Conservation (phyloP, 2,113 vertebrate species). For the Uropsilus gracilis region DNA sequence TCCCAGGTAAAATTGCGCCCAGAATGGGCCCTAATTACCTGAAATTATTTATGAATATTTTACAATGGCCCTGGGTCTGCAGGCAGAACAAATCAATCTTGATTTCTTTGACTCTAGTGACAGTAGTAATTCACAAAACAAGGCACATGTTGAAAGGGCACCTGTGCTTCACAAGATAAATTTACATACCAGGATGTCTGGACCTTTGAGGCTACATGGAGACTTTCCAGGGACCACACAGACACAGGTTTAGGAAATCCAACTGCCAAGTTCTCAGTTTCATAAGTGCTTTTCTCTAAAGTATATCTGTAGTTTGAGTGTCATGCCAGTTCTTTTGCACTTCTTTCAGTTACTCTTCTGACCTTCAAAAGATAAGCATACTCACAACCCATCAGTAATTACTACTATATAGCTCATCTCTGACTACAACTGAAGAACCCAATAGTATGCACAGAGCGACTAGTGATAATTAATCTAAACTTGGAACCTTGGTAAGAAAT, state of each 20-base stretch:
- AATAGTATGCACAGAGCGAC: not conserved
- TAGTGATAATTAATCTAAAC: not conserved
- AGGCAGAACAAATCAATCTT: not conserved
- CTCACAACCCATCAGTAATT: not conserved
- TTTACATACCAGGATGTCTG: not conserved
- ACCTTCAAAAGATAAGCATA: conserved; percentile 7
- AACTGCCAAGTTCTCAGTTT: conserved; percentile 18
- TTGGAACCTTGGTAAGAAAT: not conserved
- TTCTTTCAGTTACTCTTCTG: conserved; percentile 41
- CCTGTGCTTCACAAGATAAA: not conserved
- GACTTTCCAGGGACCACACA: not conserved
- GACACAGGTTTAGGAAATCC: not conserved
- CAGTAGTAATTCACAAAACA: not conserved
- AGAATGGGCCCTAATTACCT: conserved; percentile 13
- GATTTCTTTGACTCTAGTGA: not conserved
- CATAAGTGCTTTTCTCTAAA: conserved; percentile 21
- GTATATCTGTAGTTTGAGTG: not conserved
- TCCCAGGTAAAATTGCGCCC: not conserved
- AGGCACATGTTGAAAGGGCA: not conserved
- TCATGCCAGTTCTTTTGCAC: not conserved
- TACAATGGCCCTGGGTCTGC: not conserved
- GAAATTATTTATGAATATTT: not conserved
- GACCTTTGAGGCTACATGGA: not conserved
- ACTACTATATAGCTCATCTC: not conserved
- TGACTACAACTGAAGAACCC: not conserved